Base-by-base conservation (phyloP, 1,140 invertebrate species). In the Zaprionus tsacasi region DNA sequence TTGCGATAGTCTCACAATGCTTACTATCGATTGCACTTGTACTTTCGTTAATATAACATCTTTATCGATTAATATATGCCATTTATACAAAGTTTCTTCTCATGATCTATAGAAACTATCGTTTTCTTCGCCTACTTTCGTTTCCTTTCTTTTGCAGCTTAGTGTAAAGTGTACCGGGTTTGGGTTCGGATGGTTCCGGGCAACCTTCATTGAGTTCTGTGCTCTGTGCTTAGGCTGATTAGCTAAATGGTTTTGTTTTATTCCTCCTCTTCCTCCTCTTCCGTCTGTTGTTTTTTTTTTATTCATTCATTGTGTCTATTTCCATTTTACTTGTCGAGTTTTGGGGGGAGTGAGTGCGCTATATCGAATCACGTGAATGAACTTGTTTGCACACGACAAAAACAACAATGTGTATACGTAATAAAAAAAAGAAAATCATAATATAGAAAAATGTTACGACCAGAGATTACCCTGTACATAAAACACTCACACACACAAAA, bases 311-410 rank as follows among this genome's bases (percentile, higher is more conserved):
- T 58, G 25, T 43, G 25, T 58, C 38, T 59, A 10, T 43, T 43
- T 27, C 6, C 12, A 21, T n/a, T 43, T 43, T 21, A 36, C 6
- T 40, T 66, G 12, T n/a, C 25, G 25, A 33, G 5, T 12, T 15
- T 12, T 15, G 40, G 33, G n/a, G n/a, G 17, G 35, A 6, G 40
- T 12, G n/a, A 33, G 40, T 50, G 48, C 56, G 21, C 21, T 21
- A 21, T 63, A 52, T 69, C 35, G 66, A 55, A 59, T 79, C 71
- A 86, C 82, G 78, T 86, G 82, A 81, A 86, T 81, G 72, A 86
- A 86, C 78, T 76, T 85, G 61, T 77, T 82, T 76, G 70, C 52
- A 59, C 70, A 78, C 58, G 65, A 68, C 63, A 74, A 63, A 27
- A 61, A 71, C 30, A 38, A 30, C 27, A 30, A 6, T 30, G 43